A percentile compares a stretch with the other conserved stretches of the same genome.
Evolutionary conservation across 2,797 vertebrate species (phyloP).

Genomic region (Phrynocephalus forsythii): DNA sequence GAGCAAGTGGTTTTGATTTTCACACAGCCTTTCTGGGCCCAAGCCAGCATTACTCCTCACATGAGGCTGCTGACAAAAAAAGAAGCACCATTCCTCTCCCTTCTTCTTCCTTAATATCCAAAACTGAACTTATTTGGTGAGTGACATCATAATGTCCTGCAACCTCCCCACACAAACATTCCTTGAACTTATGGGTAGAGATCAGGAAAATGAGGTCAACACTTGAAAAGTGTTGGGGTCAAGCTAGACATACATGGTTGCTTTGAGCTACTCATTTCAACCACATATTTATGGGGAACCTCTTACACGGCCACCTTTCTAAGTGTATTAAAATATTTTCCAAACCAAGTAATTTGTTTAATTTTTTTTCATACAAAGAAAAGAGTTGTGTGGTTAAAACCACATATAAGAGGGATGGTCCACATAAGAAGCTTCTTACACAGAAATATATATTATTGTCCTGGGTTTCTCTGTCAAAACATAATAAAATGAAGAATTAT

Average conservation of each 20-base stretch:
- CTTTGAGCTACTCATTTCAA: neutral
- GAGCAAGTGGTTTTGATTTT: constrained; percentile 29
- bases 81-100: neutral
- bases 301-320: neutral
- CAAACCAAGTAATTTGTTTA: neutral
- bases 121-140: neutral
- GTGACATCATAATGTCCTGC: neutral
- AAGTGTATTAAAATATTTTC: neutral
- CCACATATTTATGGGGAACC: neutral
- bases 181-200: neutral
- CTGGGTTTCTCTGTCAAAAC: neutral
- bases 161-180: neutral
- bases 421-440: neutral
- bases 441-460: neutral
- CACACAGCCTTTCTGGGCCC: constrained; percentile 12
- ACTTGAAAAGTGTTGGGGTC: neutral
- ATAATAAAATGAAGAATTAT: neutral
- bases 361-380: neutral
- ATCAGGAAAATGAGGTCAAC: neutral
- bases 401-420: neutral
- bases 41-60: neutral
- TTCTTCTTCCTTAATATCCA: neutral
- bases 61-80: neutral
- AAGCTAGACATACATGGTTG: neutral
- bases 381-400: neutral